Percentiles rank a stretch among this genome's conserved stretches.
phyloP scores from a whole-genome alignment of 2,113 vertebrate genomes.

The Otis tarda region DNA sequence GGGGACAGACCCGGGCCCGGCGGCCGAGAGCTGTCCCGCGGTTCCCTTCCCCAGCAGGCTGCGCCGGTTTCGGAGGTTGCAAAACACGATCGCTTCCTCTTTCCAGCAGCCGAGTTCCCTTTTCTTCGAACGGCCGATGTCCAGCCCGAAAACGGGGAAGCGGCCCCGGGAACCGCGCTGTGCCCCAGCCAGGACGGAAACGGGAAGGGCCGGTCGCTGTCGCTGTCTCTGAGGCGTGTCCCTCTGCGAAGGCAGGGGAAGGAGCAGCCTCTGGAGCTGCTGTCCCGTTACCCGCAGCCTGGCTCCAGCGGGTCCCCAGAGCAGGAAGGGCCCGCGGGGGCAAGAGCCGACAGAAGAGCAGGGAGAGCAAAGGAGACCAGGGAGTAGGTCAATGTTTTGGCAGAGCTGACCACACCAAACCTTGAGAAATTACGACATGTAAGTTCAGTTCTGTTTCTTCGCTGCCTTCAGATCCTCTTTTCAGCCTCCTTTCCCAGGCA shows the following conservation, averaged over 20 bases:
- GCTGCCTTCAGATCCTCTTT: slow-evolving; percentile 4
- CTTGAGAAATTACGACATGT: background rate
- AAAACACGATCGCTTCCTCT: background rate
- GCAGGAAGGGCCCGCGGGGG: background rate
- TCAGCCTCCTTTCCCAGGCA: background rate
- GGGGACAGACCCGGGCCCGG: background rate
- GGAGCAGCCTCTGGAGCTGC: background rate
- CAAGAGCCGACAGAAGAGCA: background rate
- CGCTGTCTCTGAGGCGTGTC: background rate
- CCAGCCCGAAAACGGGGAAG: background rate
- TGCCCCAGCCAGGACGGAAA: background rate
- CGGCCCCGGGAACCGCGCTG: background rate
- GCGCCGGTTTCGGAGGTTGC: background rate
- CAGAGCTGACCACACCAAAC: background rate
- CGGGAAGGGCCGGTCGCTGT: background rate
- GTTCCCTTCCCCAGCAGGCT: background rate
- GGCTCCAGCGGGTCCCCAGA: background rate
- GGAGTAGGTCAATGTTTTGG: background rate
- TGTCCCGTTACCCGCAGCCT: fast-evolving
- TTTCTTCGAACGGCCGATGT: background rate
- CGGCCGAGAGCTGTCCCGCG: too few relatives aligned
- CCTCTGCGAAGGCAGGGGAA: too few relatives aligned
- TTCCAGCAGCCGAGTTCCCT: background rate
- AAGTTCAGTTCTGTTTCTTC: background rate
- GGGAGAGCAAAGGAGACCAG: background rate